Percentiles rank a stretch among this genome's conserved stretches.
Evolutionary conservation across 2,113 vertebrate genomes (phyloP).

Genomic region (Craseonycteris thonglongyai): DNA sequence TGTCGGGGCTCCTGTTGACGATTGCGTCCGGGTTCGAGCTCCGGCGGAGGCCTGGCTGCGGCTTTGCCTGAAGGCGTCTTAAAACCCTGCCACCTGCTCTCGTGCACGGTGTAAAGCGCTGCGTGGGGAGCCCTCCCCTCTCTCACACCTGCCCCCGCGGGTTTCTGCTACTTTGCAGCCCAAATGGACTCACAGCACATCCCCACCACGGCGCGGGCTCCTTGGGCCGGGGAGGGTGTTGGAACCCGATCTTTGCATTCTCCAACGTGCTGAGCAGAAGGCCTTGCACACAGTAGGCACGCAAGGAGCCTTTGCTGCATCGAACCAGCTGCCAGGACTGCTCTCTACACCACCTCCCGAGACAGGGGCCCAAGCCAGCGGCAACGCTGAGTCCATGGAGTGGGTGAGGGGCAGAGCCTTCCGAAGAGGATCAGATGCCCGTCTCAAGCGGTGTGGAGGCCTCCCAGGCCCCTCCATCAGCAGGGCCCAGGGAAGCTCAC

Average conservation of each 20-base stretch:
- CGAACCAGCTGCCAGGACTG: not conserved
- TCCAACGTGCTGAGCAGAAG: not conserved
- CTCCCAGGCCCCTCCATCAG: not conserved
- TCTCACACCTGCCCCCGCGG: not conserved
- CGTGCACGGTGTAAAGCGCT: too few species aligned
- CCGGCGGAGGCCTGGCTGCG: not conserved
- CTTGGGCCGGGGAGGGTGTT: not conserved
- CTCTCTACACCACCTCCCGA: not conserved
- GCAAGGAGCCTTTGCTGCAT: not conserved
- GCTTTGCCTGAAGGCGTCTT: not conserved
- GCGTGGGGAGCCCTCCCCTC: not conserved
- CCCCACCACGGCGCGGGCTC: not conserved
- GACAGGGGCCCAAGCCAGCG: too few species aligned
- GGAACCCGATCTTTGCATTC: not conserved
- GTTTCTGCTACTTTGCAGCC: not conserved
- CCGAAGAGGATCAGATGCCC: not conserved
- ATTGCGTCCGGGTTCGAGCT: not conserved
- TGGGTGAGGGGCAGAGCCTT: not conserved
- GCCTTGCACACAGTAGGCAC: not conserved
- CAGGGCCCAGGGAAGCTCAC: constrained; percentile 2
- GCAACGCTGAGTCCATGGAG: not conserved
- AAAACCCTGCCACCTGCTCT: not conserved
- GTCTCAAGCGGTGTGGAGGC: not conserved
- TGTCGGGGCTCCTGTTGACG: not conserved
- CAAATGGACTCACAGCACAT: not conserved